A percentile compares a stretch with the other conserved stretches of the same genome.
phyloP scores from a whole-genome alignment of 2,888 invertebrate species.

The Salpingus planirostris region DNA sequence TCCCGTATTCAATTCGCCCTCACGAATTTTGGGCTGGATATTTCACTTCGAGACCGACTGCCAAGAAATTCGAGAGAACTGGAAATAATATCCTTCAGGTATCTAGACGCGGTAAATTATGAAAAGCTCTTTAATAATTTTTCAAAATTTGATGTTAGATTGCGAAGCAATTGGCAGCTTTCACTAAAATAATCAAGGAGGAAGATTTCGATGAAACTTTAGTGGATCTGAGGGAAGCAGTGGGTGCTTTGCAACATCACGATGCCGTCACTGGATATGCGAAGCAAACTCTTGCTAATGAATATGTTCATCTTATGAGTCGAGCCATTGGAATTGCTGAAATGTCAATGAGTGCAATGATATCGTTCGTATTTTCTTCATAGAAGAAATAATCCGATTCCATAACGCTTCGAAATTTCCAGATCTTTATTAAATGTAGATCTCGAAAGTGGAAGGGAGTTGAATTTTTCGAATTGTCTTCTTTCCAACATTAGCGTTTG shows the following conservation, averaged over 20 bases:
- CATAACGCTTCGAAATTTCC: too few relatives aligned
- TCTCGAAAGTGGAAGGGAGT: too few relatives aligned
- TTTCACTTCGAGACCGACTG: conserved; percentile 48
- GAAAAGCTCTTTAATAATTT: too few relatives aligned
- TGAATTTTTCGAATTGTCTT: conserved; percentile 43
- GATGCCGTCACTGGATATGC: conserved; percentile 81
- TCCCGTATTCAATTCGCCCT: too few relatives aligned
- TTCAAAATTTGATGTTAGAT: too few relatives aligned
- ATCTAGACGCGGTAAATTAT: too few relatives aligned
- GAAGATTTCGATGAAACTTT: conserved; percentile 45
- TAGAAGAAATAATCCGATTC: too few relatives aligned
- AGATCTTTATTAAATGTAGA: too few relatives aligned
- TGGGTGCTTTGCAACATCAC: conserved; percentile 83
- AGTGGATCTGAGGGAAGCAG: conserved; percentile 54
- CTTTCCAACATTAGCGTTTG: conserved; percentile 73
- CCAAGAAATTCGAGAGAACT: conserved; percentile 45
- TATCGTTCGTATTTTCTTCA: too few relatives aligned
- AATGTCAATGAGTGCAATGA: conserved; percentile 19
- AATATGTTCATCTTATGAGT: conserved; percentile 73
- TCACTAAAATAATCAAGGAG: conserved; percentile 31
- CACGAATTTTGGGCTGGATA: too few relatives aligned
- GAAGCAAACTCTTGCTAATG: conserved; percentile 72
- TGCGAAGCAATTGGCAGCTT: not conserved
- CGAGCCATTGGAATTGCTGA: conserved; percentile 53
- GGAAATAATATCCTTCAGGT: conserved; percentile 49